Percentiles rank a stretch among this genome's conserved stretches.
Conservation (phyloP, 2,888 invertebrate genomes). For the Perizoma affinitatum region DNA sequence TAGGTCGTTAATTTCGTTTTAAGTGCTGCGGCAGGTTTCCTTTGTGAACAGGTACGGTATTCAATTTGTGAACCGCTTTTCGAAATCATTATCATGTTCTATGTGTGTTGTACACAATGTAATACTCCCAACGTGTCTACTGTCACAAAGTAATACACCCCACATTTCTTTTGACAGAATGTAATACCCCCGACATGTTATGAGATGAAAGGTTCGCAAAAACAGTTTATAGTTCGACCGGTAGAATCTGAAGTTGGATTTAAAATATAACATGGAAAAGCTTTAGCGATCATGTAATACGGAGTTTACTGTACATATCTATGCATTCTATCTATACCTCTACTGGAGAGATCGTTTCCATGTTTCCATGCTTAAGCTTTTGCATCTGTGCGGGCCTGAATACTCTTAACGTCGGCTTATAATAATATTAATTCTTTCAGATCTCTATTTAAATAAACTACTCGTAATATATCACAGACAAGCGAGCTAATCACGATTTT, state of each 20-base stretch:
- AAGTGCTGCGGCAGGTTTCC: not conserved
- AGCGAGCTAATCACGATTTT: too few relatives aligned
- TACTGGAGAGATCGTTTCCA: slow-evolving; percentile 27
- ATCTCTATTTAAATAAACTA: slow-evolving; percentile 6
- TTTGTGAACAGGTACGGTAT: too few relatives aligned
- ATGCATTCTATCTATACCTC: slow-evolving; percentile 4
- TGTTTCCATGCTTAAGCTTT: slow-evolving; percentile 28
- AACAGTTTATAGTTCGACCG: too few relatives aligned
- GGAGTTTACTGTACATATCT: not conserved
- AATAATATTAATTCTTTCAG: not conserved
- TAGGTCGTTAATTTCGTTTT: not conserved
- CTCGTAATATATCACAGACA: not conserved
- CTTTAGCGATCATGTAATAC: not conserved
- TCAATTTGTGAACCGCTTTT: too few relatives aligned
- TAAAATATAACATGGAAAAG: not conserved
- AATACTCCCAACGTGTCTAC: too few relatives aligned
- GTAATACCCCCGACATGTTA: too few relatives aligned
- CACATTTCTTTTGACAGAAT: too few relatives aligned
- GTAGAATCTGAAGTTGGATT: too few relatives aligned
- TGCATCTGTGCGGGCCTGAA: slow-evolving; percentile 18
- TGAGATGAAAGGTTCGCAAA: too few relatives aligned
- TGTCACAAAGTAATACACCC: too few relatives aligned
- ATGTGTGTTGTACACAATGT: too few relatives aligned
- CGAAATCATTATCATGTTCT: too few relatives aligned
- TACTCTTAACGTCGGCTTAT: slow-evolving; percentile 20